Evolutionary conservation across 2,888 invertebrate genomes (phyloP).

Genomic region (Cantharis lateralis): DNA sequence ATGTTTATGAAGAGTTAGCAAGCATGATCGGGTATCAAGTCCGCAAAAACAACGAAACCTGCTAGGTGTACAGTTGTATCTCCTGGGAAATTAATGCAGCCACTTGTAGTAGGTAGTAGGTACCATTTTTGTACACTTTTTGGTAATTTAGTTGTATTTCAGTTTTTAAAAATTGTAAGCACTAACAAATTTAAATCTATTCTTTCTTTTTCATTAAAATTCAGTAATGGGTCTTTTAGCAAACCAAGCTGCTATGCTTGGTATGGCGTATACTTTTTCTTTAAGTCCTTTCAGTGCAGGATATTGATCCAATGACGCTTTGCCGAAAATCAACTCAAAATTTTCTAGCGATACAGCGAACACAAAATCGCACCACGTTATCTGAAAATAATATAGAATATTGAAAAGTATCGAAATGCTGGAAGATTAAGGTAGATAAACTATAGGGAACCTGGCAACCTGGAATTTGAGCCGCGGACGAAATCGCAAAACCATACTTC

Average conservation of each 20-base stretch:
- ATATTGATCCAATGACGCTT: constrained; percentile 59
- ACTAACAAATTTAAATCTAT: background rate
- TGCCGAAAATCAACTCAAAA: constrained; percentile 60
- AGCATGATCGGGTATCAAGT: no score
- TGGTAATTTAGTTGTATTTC: no score
- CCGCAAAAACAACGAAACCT: no score
- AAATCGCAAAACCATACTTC: no score
- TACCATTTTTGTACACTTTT: no score
- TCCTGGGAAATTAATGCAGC: no score
- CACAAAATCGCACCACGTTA: constrained; percentile 66
- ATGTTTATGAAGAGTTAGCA: no score
- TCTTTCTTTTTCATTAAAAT: constrained; percentile 13
- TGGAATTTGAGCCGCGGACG: no score
- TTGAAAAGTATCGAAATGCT: background rate
- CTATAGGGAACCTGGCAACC: no score
- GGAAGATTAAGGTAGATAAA: background rate
- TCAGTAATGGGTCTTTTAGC: constrained; percentile 62
- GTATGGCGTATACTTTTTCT: constrained; percentile 59
- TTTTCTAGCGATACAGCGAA: constrained; percentile 62
- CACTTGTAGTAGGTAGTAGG: no score
- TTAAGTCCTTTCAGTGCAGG: constrained; percentile 60
- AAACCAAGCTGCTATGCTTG: constrained; percentile 62
- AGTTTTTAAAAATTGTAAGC: background rate
- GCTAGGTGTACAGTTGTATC: no score
- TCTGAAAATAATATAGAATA: constrained; percentile 49